Percentiles rank a stretch among this genome's conserved stretches.
Conservation (phyloP, 2,888 invertebrate species). For the Gastrophysa polygoni region DNA sequence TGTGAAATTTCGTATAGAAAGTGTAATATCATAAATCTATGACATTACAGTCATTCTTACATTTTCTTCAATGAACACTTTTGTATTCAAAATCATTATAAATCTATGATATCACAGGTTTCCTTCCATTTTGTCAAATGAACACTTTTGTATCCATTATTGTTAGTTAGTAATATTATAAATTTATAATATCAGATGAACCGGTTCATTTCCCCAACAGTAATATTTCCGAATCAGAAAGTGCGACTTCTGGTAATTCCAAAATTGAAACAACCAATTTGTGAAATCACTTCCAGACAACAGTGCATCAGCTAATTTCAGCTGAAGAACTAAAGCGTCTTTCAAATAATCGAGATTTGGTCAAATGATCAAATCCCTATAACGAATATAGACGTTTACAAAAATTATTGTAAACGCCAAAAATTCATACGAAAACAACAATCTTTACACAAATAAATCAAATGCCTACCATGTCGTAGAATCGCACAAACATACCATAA, state of each 20-base stretch:
- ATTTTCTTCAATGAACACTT: no score
- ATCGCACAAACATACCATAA: conserved; percentile 38
- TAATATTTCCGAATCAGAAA: conserved; percentile 8
- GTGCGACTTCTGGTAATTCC: conserved; percentile 4
- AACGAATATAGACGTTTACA: conserved; percentile 24
- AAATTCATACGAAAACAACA: conserved; percentile 21
- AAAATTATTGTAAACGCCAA: conserved; percentile 35
- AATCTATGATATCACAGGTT: no score
- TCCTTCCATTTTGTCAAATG: neutral
- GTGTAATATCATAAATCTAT: conserved; percentile 5
- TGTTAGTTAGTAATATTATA: neutral
- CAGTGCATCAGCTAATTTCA: conserved; percentile 3
- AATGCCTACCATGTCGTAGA: conserved; percentile 44
- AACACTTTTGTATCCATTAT: neutral
- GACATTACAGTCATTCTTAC: no score
- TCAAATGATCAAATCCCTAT: conserved; percentile 5
- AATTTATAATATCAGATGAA: neutral
- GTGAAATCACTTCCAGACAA: neutral
- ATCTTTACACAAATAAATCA: conserved; percentile 25
- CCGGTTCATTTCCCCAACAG: no score
- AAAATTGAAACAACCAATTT: conserved; percentile 6
- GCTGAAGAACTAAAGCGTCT: conserved; percentile 2
- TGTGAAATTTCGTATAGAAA: no score
- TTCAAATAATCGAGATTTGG: neutral
- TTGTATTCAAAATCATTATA: no score